Base-by-base conservation (phyloP, 1,140 invertebrate species). In the Scaptodrosophila lebanonensis region DNA sequence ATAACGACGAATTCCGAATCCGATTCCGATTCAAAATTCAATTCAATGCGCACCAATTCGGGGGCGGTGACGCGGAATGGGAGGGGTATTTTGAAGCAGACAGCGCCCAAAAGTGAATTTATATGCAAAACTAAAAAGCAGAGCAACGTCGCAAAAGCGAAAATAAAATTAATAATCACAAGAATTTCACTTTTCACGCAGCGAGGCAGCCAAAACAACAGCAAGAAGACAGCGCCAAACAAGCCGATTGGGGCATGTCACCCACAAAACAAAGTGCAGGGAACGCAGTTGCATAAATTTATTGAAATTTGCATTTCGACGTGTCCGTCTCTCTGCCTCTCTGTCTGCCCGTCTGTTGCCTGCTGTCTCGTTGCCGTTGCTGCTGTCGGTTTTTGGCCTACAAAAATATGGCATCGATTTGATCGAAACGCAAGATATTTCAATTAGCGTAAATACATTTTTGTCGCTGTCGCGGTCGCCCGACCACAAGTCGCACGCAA, bases 391-490 rank as follows among this genome's bases (percentile, higher is more conserved):
- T 20, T 70, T 75, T 76, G 71, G 71, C 71, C 71, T 72, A 71
- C 69, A 77, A 76, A 82, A 70, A 82, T 79, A 79, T 82, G 70
- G 75, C 75, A 82, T 82, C 75, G 75, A 82, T 82, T n/a, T 82
- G 75, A 82, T 82, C 75, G 75, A 57, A 75, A 70, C 75, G 75
- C 75, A 66, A 82, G 75, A 82, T 82, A 82, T 82, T 82, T 82
- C 75, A 82, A 82, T 82, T 82, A 82, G 75, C 75, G 75, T 82
- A 82, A 82, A 82, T 82, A 82, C 75, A 82, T 82, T 82, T 82
- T 70, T 82, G 75, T 67, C 69, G 65, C 67, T 67, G 54, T 56
- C 69, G 44, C 15, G 67, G 32, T 48, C 64, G 51, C 39, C 35
- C n/a, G 29, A 27, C 49, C 17, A 32, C 39, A 35, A 17, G n/a